A percentile compares a stretch with the other conserved stretches of the same genome.
These are phyloP conservation scores for Celastrina argiolus DNA, from an alignment of 2,888 invertebrate species.

Conservation along the genomic window DNA sequence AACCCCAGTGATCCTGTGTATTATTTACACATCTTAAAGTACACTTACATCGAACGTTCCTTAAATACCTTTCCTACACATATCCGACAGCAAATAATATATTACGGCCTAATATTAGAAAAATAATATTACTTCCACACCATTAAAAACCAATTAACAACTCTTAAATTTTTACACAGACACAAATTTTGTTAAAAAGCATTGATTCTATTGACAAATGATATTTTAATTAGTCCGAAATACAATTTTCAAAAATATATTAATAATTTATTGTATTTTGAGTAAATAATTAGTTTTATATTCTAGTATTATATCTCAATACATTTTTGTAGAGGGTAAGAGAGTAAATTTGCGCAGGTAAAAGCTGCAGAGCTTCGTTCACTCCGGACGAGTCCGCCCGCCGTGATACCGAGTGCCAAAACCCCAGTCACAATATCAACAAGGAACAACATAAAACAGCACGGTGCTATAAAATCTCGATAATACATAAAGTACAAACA, in stretches of 20 bases:
- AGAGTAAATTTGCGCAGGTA: conserved; percentile 20
- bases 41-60: conserved; percentile 52
- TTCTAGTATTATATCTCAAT: conserved; percentile 15
- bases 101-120: conserved; percentile 52
- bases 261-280: conserved; percentile 22
- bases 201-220: conserved; percentile 19
- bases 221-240: conserved; percentile 22
- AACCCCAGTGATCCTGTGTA: conserved; percentile 52
- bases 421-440: conserved; percentile 14
- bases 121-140: conserved; percentile 48
- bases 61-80: conserved; percentile 62
- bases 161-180: conserved; percentile 29
- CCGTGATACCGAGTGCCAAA: not conserved
- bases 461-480: not conserved
- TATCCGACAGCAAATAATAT: conserved; percentile 57
- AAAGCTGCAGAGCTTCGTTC: not conserved
- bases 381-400: not conserved
- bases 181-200: conserved; percentile 18
- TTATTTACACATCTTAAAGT: conserved; percentile 69
- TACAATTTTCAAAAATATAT: conserved; percentile 22
- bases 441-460: not conserved
- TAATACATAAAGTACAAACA: not conserved
- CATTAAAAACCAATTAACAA: conserved; percentile 41
- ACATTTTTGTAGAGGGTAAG: conserved; percentile 17
- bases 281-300: conserved; percentile 21